Base-by-base conservation (phyloP, 2,797 vertebrate species). In the Scleropages formosus region DNA sequence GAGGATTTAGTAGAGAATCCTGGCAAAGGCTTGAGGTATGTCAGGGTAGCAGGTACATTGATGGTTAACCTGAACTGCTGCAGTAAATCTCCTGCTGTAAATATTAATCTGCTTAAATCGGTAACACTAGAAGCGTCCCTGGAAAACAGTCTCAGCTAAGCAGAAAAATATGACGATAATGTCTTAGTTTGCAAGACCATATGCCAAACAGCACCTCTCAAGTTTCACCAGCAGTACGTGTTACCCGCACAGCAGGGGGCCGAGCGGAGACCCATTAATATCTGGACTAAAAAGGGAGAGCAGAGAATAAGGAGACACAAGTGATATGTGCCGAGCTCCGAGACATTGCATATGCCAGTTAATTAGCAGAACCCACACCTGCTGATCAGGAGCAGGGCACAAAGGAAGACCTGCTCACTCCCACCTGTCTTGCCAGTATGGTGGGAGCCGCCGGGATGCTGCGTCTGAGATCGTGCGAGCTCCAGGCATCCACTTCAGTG, bases 311-410 rank as follows among this genome's bases (percentile, higher is more conserved):
- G 58, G 69, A 72, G 69, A 70, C 49, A 65, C 31, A 61, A 72
- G 53, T 56, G 53, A 56, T 47, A 58, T 15, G 65, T 60, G 39
- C 44, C 44, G 53, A 72, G 58, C 62, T 56, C 10, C 49, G 16
- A 59, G 47, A 65, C 13, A 58, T 26, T 74, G 39, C 77, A 51
- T 46, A 58, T 60, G 67, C 73, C 16, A 79, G 63, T 78, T 63
- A 72, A 80, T 83, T 82, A 81, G 75, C 26, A 76, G 26, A 22
- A 22, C 75, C 60, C 51, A 59, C 75, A 79, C 77, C 72, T 53
- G 62, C 75, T 78, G 49, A 27, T 80, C 22, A 27, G 74, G 56
- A 64, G 72, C 15, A 4, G 51, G 75, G 59, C n/a, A 13, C 20
- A 72, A 78, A 80, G 67, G 74, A 79, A 82, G 69, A 78, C 64